phyloP scores from a whole-genome alignment of 2,113 vertebrate species.

The Myotis brandtii region DNA sequence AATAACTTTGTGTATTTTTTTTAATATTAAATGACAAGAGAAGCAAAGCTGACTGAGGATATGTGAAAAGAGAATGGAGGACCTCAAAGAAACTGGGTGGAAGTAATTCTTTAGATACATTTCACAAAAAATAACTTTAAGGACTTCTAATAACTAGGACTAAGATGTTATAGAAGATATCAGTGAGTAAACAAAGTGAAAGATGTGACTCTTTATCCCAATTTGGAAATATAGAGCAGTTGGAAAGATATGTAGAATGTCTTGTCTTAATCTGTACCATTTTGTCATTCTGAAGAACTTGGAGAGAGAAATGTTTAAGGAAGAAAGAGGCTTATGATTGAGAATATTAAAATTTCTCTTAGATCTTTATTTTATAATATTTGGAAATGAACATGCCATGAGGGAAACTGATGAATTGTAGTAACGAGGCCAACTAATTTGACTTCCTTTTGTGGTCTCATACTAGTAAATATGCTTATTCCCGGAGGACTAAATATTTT shows the following conservation, averaged over 20 bases:
- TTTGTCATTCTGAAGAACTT: not conserved
- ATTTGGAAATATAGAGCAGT: not conserved
- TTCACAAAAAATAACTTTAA: not conserved
- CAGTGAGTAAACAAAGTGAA: not conserved
- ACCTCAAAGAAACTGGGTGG: not conserved
- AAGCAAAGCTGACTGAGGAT: not conserved
- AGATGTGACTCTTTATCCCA: not conserved
- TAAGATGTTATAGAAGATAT: not conserved
- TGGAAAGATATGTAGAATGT: not conserved
- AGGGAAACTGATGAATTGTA: not conserved
- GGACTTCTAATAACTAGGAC: not conserved
- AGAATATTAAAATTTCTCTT: slow-evolving; percentile 7
- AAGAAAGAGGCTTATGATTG: not conserved
- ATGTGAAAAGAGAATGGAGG: not conserved
- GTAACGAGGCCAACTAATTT: not conserved
- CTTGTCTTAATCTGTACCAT: not conserved
- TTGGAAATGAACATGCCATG: not conserved
- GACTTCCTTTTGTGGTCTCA: not conserved
- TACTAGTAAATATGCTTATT: slow-evolving; percentile 6
- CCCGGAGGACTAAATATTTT: not conserved
- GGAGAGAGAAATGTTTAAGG: not conserved
- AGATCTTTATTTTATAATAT: not conserved
- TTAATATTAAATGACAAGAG: not conserved
- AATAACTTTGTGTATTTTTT: not conserved
- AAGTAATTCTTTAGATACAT: not conserved